Percentiles rank a stretch among this genome's conserved stretches.
Conservation (phyloP, 2,113 vertebrate genomes). For the Suncus etruscus region DNA sequence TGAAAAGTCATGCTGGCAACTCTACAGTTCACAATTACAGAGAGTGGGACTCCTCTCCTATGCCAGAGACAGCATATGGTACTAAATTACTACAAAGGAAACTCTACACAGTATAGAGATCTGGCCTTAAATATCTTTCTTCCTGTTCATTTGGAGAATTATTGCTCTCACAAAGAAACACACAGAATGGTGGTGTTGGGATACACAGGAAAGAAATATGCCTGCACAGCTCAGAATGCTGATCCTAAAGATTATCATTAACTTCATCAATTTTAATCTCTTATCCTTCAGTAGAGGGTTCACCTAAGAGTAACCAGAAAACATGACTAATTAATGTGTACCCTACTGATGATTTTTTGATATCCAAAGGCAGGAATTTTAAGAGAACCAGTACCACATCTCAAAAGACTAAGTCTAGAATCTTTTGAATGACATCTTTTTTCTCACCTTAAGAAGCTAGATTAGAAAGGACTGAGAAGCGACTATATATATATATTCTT, state of each 20-base stretch:
- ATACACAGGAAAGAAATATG: neutral
- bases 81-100: too few species aligned
- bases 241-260: neutral
- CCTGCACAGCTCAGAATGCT: too few species aligned
- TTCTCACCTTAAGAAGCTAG: neutral
- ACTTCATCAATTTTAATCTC: neutral
- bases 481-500: too few species aligned
- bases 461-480: neutral
- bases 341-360: neutral
- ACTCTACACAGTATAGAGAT: neutral
- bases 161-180: neutral
- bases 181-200: too few species aligned
- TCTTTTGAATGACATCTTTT: neutral
- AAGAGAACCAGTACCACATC: neutral
- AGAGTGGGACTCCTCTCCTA: neutral
- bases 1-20: neutral
- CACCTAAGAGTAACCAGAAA: neutral
- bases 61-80: neutral
- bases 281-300: neutral
- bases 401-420: neutral
- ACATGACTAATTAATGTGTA: neutral
- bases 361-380: neutral
- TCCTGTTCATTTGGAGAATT: neutral
- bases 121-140: neutral
- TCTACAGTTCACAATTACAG: neutral